These are phyloP conservation scores for Nixonia krombeini DNA, from an alignment of 1,140 invertebrate species.

Conservation along the genomic window DNA sequence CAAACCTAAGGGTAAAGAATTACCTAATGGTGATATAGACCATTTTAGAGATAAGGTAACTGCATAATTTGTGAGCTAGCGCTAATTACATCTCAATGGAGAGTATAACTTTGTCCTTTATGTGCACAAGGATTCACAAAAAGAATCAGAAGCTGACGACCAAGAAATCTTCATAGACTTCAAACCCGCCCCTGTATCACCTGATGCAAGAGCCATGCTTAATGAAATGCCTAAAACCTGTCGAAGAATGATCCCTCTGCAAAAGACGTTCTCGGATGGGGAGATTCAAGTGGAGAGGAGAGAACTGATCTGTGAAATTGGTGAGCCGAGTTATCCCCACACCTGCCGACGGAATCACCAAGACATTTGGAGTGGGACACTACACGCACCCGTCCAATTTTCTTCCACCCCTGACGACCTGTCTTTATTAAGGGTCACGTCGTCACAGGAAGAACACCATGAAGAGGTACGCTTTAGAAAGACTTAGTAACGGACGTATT, in stretches of 20 bases:
- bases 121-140: slow-evolving; percentile 34
- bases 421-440: slow-evolving; percentile 57
- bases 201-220: slow-evolving; percentile 73
- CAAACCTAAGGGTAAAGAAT: slow-evolving; percentile 29
- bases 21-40: slow-evolving; percentile 52
- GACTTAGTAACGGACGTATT: too few species aligned
- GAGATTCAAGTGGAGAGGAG: slow-evolving; percentile 81
- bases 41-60: slow-evolving; percentile 34
- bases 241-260: slow-evolving; percentile 75
- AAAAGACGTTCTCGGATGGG: slow-evolving; percentile 86
- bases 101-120: neutral
- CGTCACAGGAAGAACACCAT: slow-evolving; percentile 61
- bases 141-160: slow-evolving; percentile 74
- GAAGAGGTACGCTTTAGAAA: slow-evolving; percentile 60
- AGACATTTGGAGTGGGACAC: slow-evolving; percentile 63
- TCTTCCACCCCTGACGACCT: slow-evolving; percentile 70
- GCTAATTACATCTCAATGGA: neutral
- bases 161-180: slow-evolving; percentile 90
- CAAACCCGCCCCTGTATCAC: slow-evolving; percentile 80
- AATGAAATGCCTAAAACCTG: slow-evolving; percentile 67
- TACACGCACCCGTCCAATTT: slow-evolving; percentile 65
- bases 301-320: slow-evolving; percentile 63
- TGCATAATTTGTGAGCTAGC: neutral
- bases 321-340: slow-evolving; percentile 69
- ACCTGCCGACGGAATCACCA: slow-evolving; percentile 66